Percentiles rank a stretch among this genome's conserved stretches.
Conservation (phyloP, 2,888 invertebrate species). For the Neoitamus cyanurus region DNA sequence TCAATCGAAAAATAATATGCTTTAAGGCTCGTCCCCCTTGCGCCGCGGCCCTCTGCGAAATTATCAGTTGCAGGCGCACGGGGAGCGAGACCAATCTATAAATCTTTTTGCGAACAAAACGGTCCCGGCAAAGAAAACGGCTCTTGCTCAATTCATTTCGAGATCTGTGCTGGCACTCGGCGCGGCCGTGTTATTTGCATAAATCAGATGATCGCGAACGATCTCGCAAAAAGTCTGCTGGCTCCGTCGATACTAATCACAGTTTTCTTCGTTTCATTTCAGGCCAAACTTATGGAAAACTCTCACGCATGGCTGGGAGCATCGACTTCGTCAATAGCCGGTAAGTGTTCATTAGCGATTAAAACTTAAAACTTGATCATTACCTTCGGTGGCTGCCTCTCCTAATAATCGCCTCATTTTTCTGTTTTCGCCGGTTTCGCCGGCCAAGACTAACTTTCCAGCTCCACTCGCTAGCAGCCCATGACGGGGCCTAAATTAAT, state of each 20-base stretch:
- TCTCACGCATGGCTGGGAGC: constrained; percentile 94
- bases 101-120: constrained; percentile 7
- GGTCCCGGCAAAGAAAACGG: neutral
- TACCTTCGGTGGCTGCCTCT: constrained; percentile 38
- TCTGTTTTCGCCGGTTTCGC: constrained; percentile 3
- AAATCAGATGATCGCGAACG: constrained; percentile 43
- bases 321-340: constrained; percentile 89
- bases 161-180: constrained; percentile 31
- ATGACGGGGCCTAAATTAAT: constrained; percentile 33
- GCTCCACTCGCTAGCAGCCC: constrained; percentile 16
- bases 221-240: constrained; percentile 4
- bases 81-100: constrained; percentile 38
- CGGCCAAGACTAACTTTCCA: constrained; percentile 21
- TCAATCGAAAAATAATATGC: constrained; percentile 45
- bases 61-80: constrained; percentile 14
- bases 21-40: neutral
- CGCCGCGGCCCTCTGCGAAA: neutral
- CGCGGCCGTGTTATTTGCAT: constrained; percentile 43
- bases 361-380: constrained; percentile 34
- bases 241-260: constrained; percentile 33
- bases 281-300: constrained; percentile 93
- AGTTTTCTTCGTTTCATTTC: constrained; percentile 68
- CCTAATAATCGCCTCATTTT: constrained; percentile 28
- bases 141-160: constrained; percentile 42
- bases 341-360: constrained; percentile 68